Percentiles rank a stretch among this genome's conserved stretches.
Evolutionary conservation across 2,888 invertebrate species (phyloP).

Genomic region (Ashinkailepas kermadecensis): DNA sequence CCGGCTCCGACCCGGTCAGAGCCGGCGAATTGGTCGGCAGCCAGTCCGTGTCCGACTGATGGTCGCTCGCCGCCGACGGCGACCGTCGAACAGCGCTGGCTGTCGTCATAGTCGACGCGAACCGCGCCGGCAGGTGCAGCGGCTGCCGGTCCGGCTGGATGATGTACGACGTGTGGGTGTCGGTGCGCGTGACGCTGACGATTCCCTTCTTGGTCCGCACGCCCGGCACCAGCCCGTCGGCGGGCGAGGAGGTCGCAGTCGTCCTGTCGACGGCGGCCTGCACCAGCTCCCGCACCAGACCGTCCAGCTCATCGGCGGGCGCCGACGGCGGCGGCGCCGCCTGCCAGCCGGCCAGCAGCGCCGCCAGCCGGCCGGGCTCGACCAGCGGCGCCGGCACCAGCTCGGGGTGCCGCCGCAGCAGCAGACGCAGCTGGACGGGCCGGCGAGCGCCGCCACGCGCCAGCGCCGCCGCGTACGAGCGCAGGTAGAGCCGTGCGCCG

Average conservation of each 20-base stretch:
- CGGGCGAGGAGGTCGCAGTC: no score
- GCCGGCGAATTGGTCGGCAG: no score
- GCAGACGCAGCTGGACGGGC: not conserved
- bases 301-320: not conserved
- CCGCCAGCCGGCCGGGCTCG: not conserved
- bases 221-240: not conserved
- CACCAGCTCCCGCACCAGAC: not conserved
- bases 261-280: not conserved
- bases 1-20: no score
- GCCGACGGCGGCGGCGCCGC: not conserved
- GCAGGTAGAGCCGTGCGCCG: not conserved
- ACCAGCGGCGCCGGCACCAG: not conserved
- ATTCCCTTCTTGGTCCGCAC: constrained; percentile 30
- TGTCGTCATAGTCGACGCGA: no score
- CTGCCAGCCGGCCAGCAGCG: constrained; percentile 4
- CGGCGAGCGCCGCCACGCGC: not conserved
- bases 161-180: constrained; percentile 28
- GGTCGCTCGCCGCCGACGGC: no score
- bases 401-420: not conserved
- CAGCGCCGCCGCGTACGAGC: not conserved
- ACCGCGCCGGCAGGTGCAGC: constrained; percentile 25
- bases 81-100: no score
- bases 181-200: constrained; percentile 26
- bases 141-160: constrained; percentile 26
- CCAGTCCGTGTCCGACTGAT: no score